Percentiles rank a stretch among this genome's conserved stretches.
Conservation (phyloP, 2,888 invertebrate genomes). For the Epinotia ramella region DNA sequence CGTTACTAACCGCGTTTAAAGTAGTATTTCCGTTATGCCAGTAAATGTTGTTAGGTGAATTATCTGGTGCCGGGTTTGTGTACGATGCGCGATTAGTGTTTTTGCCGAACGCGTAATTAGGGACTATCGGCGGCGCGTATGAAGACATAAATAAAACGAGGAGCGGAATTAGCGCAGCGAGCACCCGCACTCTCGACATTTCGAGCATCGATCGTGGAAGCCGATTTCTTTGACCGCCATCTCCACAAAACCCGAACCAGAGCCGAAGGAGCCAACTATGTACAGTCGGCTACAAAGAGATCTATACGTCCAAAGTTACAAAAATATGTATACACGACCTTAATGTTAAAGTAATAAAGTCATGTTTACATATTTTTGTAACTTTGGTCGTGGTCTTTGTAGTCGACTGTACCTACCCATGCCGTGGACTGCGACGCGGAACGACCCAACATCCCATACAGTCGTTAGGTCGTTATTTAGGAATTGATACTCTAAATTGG, state of each 20-base stretch:
- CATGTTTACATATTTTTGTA: too few species aligned
- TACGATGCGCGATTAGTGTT: conserved; percentile 82
- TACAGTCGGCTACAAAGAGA: too few species aligned
- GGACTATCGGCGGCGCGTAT: conserved; percentile 83
- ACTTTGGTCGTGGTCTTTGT: too few species aligned
- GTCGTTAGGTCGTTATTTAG: background rate
- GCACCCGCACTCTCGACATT: conserved; percentile 65
- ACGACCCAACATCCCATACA: too few species aligned
- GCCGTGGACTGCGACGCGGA: background rate
- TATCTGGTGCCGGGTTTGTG: conserved; percentile 48
- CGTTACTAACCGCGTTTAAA: background rate
- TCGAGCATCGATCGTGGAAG: conserved; percentile 68
- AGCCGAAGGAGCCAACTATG: background rate
- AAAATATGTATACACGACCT: too few species aligned
- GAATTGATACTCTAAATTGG: background rate
- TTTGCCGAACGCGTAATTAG: conserved; percentile 82
- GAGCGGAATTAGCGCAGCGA: conserved; percentile 72
- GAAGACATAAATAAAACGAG: conserved; percentile 84
- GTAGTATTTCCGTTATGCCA: background rate
- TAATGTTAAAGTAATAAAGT: too few species aligned
- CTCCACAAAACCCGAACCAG: conserved; percentile 45
- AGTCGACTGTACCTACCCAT: background rate
- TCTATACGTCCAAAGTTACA: too few species aligned
- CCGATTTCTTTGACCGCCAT: conserved; percentile 57
- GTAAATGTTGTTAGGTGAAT: background rate